Base-by-base conservation (phyloP, 2,797 vertebrate species). In the Pipistrellus pipistrellus region DNA sequence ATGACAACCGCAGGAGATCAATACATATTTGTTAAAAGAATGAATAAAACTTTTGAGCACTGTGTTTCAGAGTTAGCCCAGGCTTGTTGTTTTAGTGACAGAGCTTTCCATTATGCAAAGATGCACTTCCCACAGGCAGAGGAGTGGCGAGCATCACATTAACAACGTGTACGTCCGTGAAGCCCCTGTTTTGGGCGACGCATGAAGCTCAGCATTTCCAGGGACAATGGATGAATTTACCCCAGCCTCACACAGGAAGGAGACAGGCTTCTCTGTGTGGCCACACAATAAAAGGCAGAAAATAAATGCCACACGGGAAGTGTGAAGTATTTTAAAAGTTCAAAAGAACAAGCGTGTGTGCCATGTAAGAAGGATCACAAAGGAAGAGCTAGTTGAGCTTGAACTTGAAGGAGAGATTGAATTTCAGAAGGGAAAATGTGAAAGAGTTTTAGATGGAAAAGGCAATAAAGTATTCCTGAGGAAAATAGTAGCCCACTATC, bases 21-120 rank as follows among this genome's bases (percentile, higher is more conserved):
- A 91, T 69, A 44, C 15, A 32, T 30, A 91, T 89, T 72, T 85
- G 25, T 82, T 85, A 53, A 85, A 85, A n/a, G 53, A 91, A 88
- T 68, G 64, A 78, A 55, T 64, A 90, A 57, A 96, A 55, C 1
- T 81, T 89, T 91, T 64, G 14, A 84, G n/a, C 9, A 91, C 64
- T 73, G 21, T 80, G 51, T 64, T 85, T 18, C 30, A 85, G 44
- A 91, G 1, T 13, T 21, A 84, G 21, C 46, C 48, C n/a, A 62
- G 41, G 1, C 1, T 55, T 88, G n/a, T 62, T 88, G 14, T 27
- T 62, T 95, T 87, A 46, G 21, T n/a, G 69, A 7, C 2, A 73
- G 9, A 3, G 46, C 32, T 95, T 95, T 41, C 17, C 48, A 46
- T 83, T 48, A 83, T 68, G 38, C 18, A 93, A 91, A 85, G 12